A percentile compares a stretch with the other conserved stretches of the same genome.
phyloP scores from a whole-genome alignment of 1,140 invertebrate genomes.

The Atta texana region DNA sequence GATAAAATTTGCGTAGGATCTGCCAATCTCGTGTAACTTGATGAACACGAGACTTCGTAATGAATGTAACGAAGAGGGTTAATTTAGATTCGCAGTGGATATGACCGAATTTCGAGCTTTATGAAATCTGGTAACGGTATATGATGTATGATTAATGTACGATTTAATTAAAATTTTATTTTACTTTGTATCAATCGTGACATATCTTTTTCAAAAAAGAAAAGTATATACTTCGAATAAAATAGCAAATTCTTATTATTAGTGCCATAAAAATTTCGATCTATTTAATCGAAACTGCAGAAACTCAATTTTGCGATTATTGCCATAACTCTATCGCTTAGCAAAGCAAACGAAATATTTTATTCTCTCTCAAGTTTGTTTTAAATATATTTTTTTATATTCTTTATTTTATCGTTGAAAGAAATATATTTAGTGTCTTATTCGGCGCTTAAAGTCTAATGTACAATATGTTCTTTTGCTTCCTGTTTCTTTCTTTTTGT shows the following conservation, averaged over 20 bases:
- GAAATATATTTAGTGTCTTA: not conserved
- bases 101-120: conserved; percentile 50
- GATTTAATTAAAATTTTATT: conserved; percentile 43
- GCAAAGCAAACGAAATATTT: not conserved
- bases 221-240: not conserved
- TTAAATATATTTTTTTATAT: not conserved
- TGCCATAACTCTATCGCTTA: not conserved
- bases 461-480: too few relatives aligned
- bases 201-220: not conserved
- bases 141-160: conserved; percentile 17
- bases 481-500: too few relatives aligned
- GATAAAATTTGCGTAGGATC: conserved; percentile 51
- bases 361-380: not conserved
- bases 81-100: conserved; percentile 50
- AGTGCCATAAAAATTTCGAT: not conserved
- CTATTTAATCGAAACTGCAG: not conserved
- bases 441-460: not conserved
- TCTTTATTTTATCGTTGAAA: not conserved
- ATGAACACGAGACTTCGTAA: conserved; percentile 56
- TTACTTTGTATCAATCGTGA: not conserved
- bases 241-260: not conserved
- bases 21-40: conserved; percentile 48
- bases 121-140: conserved; percentile 39
- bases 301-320: not conserved
- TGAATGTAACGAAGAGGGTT: conserved; percentile 60